These are phyloP conservation scores for Ancistrus triradiatus DNA, from an alignment of 2,113 vertebrate genomes.

Conservation along the genomic window DNA sequence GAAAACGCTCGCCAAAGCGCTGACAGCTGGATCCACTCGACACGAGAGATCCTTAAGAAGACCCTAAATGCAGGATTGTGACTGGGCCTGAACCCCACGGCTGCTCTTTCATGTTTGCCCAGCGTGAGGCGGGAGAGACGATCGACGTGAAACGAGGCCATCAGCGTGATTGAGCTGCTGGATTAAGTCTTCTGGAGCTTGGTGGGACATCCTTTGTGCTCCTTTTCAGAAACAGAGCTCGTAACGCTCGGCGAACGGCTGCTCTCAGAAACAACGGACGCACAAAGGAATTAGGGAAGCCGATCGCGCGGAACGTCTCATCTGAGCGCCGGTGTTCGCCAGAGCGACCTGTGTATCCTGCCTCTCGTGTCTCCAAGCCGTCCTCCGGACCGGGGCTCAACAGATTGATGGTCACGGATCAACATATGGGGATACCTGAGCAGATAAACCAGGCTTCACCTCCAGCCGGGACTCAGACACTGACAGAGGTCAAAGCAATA, in stretches of 20 bases:
- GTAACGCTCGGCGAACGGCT: constrained; percentile 29
- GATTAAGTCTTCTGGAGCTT: constrained; percentile 33
- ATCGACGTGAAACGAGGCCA: constrained; percentile 23
- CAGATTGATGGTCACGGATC: constrained; percentile 47
- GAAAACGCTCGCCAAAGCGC: constrained; percentile 9
- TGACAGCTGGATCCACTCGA: constrained; percentile 29
- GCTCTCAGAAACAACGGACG: constrained; percentile 29
- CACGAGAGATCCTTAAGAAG: constrained; percentile 3
- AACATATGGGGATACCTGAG: constrained; percentile 39
- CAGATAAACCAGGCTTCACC: constrained; percentile 37
- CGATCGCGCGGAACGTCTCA: constrained; percentile 45
- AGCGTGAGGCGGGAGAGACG: neutral
- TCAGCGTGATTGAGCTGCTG: constrained; percentile 34
- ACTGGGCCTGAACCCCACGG: constrained; percentile 5
- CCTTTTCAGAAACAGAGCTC: constrained; percentile 6
- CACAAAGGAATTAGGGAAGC: constrained; percentile 46
- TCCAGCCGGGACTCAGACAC: constrained; percentile 23
- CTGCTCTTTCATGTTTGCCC: constrained; percentile 21
- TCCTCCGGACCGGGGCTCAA: constrained; percentile 41
- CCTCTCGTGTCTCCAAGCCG: constrained; percentile 9
- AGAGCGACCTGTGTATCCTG: too few species aligned
- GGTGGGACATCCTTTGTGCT: constrained; percentile 7
- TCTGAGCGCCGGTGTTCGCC: too few species aligned
- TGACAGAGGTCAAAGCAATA: constrained; percentile 6
- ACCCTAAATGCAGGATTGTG: constrained; percentile 21